Evolutionary conservation across 1,140 invertebrate genomes (phyloP).

Genomic region (Pseudobourletiella spinata): DNA sequence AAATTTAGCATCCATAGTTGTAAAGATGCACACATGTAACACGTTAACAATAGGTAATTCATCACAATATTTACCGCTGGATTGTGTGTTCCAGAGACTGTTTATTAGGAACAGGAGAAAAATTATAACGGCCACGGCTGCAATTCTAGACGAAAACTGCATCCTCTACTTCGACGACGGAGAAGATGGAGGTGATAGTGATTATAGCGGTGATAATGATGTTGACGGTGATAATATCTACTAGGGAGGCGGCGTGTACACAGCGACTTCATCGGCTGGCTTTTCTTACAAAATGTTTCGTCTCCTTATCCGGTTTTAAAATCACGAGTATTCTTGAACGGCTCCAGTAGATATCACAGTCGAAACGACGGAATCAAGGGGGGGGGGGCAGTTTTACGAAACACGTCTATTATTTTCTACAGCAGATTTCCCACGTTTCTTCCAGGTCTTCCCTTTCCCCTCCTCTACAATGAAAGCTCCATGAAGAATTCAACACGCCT

Average conservation of each 20-base stretch:
- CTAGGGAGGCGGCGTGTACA: background rate
- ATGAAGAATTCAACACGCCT: too few species aligned
- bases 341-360: too few species aligned
- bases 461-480: too few species aligned
- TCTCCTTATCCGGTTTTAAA: too few species aligned
- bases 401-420: too few species aligned
- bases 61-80: conserved; percentile 1
- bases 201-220: background rate
- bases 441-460: too few species aligned
- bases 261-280: conserved; percentile 18
- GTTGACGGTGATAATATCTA: too few species aligned
- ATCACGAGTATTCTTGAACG: too few species aligned
- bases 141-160: conserved; percentile 33
- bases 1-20: background rate
- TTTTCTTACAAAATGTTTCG: too few species aligned
- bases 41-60: background rate
- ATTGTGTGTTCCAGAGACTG: conserved; percentile 9
- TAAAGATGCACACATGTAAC: background rate
- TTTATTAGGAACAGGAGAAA: conserved; percentile 21
- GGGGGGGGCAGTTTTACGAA: too few species aligned
- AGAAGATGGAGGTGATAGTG: background rate
- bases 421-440: too few species aligned
- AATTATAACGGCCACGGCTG: conserved; percentile 18
- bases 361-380: too few species aligned
- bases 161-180: conserved; percentile 12